A percentile compares a stretch with the other conserved stretches of the same genome.
Evolutionary conservation across 2,888 invertebrate species (phyloP).

Genomic region (Morinoia aosen): DNA sequence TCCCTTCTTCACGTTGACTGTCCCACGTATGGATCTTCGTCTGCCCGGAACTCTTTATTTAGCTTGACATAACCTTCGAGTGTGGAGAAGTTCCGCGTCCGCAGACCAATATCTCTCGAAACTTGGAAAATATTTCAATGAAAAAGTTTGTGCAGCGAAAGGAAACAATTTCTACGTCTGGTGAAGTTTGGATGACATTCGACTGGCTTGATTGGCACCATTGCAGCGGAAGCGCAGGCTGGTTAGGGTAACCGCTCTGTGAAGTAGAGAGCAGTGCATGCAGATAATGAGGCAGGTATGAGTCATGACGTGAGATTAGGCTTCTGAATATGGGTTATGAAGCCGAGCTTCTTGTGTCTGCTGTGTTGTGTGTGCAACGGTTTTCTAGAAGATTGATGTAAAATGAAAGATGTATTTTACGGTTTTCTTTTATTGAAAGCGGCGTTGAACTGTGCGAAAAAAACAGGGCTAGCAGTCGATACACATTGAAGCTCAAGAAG

Average conservation of each 20-base stretch:
- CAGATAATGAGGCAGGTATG: not conserved
- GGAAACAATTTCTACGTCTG: constrained; percentile 34
- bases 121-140: constrained; percentile 43
- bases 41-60: not conserved
- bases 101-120: constrained; percentile 32
- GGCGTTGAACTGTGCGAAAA: not conserved
- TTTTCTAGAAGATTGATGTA: too few relatives aligned
- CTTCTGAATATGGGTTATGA: not conserved
- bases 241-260: not conserved
- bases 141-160: constrained; percentile 1
- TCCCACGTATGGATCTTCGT: not conserved
- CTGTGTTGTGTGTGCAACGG: not conserved
- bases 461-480: not conserved
- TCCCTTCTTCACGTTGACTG: not conserved
- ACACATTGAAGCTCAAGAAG: not conserved
- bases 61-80: constrained; percentile 19
- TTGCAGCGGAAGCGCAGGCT: not conserved
- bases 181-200: constrained; percentile 43
- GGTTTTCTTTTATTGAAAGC: not conserved
- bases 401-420: too few relatives aligned
- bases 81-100: not conserved
- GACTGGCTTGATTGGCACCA: not conserved
- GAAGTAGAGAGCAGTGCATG: not conserved
- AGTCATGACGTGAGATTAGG: not conserved
- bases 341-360: not conserved